A percentile compares a stretch with the other conserved stretches of the same genome.
These are phyloP conservation scores for Trichacis sp. DNA, from an alignment of 2,888 invertebrate species.

Conservation along the genomic window DNA sequence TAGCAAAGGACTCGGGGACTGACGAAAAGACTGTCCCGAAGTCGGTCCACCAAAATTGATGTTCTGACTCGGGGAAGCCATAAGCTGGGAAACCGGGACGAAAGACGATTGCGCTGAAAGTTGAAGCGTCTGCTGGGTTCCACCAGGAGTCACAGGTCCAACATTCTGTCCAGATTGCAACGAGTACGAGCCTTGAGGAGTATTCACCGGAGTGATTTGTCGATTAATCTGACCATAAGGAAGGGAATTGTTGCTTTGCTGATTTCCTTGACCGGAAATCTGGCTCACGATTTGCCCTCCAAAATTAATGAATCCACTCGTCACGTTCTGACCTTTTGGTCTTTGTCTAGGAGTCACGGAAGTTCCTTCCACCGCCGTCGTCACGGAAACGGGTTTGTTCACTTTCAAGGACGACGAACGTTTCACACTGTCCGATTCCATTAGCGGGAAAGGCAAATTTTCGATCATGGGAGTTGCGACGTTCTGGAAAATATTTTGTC, in stretches of 20 bases:
- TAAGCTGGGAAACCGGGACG: conserved; percentile 53
- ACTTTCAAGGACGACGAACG: conserved; percentile 71
- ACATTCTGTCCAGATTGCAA: conserved; percentile 44
- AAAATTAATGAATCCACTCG: conserved; percentile 63
- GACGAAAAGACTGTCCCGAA: conserved; percentile 54
- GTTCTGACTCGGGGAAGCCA: conserved; percentile 58
- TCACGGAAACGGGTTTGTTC: conserved; percentile 68
- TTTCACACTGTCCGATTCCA: conserved; percentile 78
- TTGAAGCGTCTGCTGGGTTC: conserved; percentile 48
- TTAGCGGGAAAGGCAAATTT: conserved; percentile 75
- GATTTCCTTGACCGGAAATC: conserved; percentile 65
- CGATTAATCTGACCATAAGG: conserved; percentile 55
- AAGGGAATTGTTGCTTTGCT: conserved; percentile 51
- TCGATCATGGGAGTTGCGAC: conserved; percentile 75
- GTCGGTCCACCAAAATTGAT: conserved; percentile 50
- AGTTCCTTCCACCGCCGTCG: conserved; percentile 76
- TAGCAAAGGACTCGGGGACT: conserved; percentile 61
- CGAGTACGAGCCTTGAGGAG: conserved; percentile 50
- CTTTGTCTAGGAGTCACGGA: conserved; percentile 86
- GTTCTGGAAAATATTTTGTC: conserved; percentile 73
- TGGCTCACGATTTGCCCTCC: conserved; percentile 66
- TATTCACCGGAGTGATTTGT: conserved; percentile 51
- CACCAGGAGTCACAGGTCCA: conserved; percentile 39
- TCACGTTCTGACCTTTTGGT: conserved; percentile 76
- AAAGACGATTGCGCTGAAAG: conserved; percentile 47